Conservation (phyloP, 1,140 invertebrate species). For the Drosophila elegans region DNA sequence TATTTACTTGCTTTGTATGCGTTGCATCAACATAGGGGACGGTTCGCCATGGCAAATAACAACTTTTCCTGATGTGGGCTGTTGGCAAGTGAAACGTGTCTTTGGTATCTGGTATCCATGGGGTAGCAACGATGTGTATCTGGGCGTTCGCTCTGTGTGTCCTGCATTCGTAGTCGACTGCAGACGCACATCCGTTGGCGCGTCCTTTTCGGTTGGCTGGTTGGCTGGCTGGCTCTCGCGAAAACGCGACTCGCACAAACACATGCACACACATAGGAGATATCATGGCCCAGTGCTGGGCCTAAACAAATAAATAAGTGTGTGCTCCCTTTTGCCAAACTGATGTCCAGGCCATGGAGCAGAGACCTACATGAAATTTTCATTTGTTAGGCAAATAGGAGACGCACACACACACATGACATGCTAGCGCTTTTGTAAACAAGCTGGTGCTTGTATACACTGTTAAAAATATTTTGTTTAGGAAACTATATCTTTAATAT, state of each 20-base stretch:
- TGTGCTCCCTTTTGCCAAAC: slow-evolving; percentile 73
- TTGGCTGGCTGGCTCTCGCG: slow-evolving; percentile 8
- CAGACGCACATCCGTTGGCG: slow-evolving; percentile 73
- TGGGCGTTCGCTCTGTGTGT: slow-evolving; percentile 34
- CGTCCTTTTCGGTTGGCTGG: slow-evolving; percentile 52
- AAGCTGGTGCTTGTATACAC: slow-evolving; percentile 28
- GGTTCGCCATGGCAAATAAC: slow-evolving; percentile 38
- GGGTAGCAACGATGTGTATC: slow-evolving; percentile 10
- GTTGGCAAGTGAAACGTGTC: slow-evolving; percentile 59
- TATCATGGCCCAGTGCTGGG: slow-evolving; percentile 71
- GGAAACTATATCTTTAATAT: too few relatives aligned
- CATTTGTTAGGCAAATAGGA: slow-evolving; percentile 79
- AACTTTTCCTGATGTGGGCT: slow-evolving; percentile 42
- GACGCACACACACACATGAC: slow-evolving; percentile 46
- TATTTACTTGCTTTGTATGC: slow-evolving; percentile 43
- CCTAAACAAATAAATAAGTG: slow-evolving; percentile 82
- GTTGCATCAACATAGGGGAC: slow-evolving; percentile 28
- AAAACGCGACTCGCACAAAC: slow-evolving; percentile 8
- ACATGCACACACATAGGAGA: slow-evolving; percentile 15
- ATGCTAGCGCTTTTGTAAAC: slow-evolving; percentile 57
- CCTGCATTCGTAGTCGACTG: slow-evolving; percentile 70
- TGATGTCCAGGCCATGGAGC: slow-evolving; percentile 56
- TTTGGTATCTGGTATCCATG: slow-evolving; percentile 40
- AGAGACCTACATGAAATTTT: slow-evolving; percentile 73
- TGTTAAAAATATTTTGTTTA: neutral